phyloP scores from a whole-genome alignment of 2,888 invertebrate species.

The Enchytraeus crypticus region DNA sequence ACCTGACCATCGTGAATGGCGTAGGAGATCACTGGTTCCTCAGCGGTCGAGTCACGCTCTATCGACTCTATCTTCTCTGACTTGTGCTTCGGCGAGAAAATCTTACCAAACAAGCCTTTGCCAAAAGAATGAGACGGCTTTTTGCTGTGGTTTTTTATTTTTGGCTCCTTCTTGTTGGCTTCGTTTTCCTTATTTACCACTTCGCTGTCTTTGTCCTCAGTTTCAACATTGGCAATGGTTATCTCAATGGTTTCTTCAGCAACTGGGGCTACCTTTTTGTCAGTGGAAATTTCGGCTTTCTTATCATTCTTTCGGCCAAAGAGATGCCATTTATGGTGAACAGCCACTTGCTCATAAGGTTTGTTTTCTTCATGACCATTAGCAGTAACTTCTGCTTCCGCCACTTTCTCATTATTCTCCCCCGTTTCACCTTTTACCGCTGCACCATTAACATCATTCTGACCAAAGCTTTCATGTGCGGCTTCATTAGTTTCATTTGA shows the following conservation, averaged over 20 bases:
- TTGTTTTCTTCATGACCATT: background rate
- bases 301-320: background rate
- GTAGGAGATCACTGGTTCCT: background rate
- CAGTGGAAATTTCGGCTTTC: background rate
- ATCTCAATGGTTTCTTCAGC: background rate
- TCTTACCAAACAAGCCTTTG: slow-evolving; percentile 2
- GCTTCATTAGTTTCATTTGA: too few species aligned
- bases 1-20: background rate
- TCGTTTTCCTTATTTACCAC: background rate
- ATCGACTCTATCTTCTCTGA: background rate
- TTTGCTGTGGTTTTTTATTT: background rate
- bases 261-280: background rate
- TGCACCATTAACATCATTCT: background rate
- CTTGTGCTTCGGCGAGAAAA: slow-evolving; percentile 1
- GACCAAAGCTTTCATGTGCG: too few species aligned
- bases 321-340: background rate
- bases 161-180: background rate
- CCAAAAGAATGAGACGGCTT: background rate
- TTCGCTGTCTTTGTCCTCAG: background rate
- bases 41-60: background rate
- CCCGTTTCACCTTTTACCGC: background rate
- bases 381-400: background rate
- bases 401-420: background rate
- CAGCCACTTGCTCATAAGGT: background rate
- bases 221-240: background rate